Percentiles rank a stretch among this genome's conserved stretches.
phyloP scores from a whole-genome alignment of 2,888 invertebrate species.

The Chrysomela aeneicollis region DNA sequence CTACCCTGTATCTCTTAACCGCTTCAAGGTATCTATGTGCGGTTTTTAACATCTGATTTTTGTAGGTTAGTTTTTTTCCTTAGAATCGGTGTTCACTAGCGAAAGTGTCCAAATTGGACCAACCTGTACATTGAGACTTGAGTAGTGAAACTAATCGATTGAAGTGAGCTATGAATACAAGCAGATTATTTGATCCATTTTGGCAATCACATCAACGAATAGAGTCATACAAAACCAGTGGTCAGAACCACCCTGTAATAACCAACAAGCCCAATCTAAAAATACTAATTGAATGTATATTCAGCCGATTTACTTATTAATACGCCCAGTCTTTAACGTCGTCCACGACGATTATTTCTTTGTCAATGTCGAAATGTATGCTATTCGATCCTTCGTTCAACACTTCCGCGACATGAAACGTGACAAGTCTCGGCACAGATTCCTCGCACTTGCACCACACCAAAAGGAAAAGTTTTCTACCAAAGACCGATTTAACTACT shows the following conservation, averaged over 20 bases:
- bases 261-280: slow-evolving; percentile 7
- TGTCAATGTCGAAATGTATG: background rate
- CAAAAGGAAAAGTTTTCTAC: slow-evolving; percentile 29
- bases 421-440: slow-evolving; percentile 6
- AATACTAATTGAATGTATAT: slow-evolving; percentile 12
- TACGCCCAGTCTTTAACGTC: background rate
- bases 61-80: too few relatives aligned
- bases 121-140: too few relatives aligned
- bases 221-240: background rate
- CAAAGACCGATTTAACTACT: slow-evolving; percentile 35
- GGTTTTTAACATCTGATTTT: too few relatives aligned
- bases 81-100: too few relatives aligned
- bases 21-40: too few relatives aligned
- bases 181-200: too few relatives aligned
- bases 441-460: slow-evolving; percentile 21
- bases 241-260: background rate
- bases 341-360: background rate
- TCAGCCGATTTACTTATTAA: slow-evolving; percentile 2
- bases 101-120: too few relatives aligned
- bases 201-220: too few relatives aligned
- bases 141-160: too few relatives aligned
- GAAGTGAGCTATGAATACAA: too few relatives aligned
- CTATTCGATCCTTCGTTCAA: background rate
- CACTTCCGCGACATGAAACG: slow-evolving; percentile 16
- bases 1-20: too few relatives aligned